phyloP scores from a whole-genome alignment of 30 jellyfish, hydroid and myxozoan genomes.

The Clytia hemisphaerica region DNA sequence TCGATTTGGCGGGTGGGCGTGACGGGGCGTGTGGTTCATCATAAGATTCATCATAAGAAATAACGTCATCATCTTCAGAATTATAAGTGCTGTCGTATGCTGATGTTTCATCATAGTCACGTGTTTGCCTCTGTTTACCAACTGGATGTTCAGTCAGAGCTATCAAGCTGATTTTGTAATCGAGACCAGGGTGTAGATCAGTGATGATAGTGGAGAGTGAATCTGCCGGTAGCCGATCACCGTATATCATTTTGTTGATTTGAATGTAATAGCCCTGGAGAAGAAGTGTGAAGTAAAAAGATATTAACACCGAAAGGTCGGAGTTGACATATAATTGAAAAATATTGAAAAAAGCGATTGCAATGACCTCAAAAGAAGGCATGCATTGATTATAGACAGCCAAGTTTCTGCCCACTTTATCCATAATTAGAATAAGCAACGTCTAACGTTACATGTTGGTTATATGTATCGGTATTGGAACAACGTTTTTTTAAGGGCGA shows the following conservation, averaged over 20 bases:
- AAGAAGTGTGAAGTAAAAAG: too few relatives aligned
- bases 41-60: slow-evolving; percentile 13
- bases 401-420: too few relatives aligned
- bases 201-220: slow-evolving; percentile 11
- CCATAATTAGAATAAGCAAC: too few relatives aligned
- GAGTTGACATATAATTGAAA: too few relatives aligned
- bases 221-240: slow-evolving; percentile 29
- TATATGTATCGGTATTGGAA: too few relatives aligned
- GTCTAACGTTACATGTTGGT: too few relatives aligned
- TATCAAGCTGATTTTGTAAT: slow-evolving; percentile 10
- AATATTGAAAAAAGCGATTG: too few relatives aligned
- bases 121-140: slow-evolving; percentile 28
- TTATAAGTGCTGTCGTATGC: slow-evolving; percentile 11
- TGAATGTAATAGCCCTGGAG: slow-evolving; percentile 28
- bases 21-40: background rate
- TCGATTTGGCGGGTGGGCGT: background rate
- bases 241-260: slow-evolving; percentile 24
- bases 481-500: too few relatives aligned
- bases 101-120: background rate
- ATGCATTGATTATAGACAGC: too few relatives aligned
- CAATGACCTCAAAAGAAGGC: too few relatives aligned
- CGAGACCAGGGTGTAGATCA: slow-evolving; percentile 45
- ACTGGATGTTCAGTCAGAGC: slow-evolving; percentile 52
- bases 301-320: too few relatives aligned
- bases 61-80: background rate